Base-by-base conservation (phyloP, 2,888 invertebrate genomes). In the Vandiemenella viatica region DNA sequence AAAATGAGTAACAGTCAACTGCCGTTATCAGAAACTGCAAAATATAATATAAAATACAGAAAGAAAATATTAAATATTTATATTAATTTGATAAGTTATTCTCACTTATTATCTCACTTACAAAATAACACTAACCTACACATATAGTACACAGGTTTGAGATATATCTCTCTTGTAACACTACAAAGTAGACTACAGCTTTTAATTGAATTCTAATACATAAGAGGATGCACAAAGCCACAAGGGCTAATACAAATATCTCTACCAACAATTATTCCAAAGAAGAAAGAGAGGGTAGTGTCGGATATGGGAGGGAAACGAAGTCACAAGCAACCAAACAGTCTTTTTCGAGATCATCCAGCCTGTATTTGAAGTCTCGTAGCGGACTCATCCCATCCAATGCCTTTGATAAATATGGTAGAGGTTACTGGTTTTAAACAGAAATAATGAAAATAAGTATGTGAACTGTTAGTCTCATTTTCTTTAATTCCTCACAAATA, bases 31-130 rank as follows among this genome's bases (percentile, higher is more conserved):
- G 23, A 41, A 21, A 42, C 50, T 42, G 48, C 48, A 51, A 49
- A 51, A 54, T 53, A 53, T 44, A 54, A 54, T 54, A 55, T 53
- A 57, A 57, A 57, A 57, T 56, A 57, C 55, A 55, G 55, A 55
- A 52, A 50, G 42, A 54, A 56, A 57, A 55, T 56, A 57, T 55
- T 55, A 56, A 54, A 56, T 37, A 44, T 42, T 51, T 47, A 48
- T 49, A 52, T 52, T 50, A 49, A 50, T 48, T 51, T 37, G 50
- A 45, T 46, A 43, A 49, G 50, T 51, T 50, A 46, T 51, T 50
- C 44, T 48, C 51, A 53, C 51, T 53, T 50, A 51, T 52, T 43
- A 50, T 55, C 55, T 49, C 50, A 52, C 55, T 52, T 55, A 55
- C 55, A 55, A 55, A 54, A 55, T 49, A 54, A 54, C 43, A 43